phyloP scores from a whole-genome alignment of 2,797 vertebrate genomes.

The Mus spretus region DNA sequence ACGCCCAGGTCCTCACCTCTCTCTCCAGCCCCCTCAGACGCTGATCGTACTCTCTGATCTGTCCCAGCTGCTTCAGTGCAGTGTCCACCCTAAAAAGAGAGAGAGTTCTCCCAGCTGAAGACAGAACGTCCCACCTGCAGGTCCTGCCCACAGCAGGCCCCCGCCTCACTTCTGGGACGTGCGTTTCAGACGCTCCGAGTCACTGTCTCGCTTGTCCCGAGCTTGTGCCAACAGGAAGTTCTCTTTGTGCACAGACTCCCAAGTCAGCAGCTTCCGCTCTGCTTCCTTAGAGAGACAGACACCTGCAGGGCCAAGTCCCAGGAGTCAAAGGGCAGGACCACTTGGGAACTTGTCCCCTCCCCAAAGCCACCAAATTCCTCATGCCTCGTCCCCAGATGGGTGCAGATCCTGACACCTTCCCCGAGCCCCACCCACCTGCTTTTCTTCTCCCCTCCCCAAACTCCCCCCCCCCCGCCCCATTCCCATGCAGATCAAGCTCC shows the following conservation, averaged over 20 bases:
- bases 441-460: no score
- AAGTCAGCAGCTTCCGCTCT: constrained; percentile 90
- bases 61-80: constrained; percentile 91
- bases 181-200: constrained; percentile 90
- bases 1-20: constrained; percentile 87
- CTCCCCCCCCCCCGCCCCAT: background rate
- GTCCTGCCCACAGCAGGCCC: background rate
- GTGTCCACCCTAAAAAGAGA: constrained; percentile 90
- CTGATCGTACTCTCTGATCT: constrained; percentile 91
- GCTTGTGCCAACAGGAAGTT: constrained; percentile 89
- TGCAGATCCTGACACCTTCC: background rate
- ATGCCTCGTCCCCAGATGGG: accelerated
- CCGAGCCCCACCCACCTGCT: background rate
- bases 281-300: constrained; percentile 85
- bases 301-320: constrained; percentile 83
- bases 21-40: constrained; percentile 90
- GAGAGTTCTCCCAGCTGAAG: background rate
- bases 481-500: background rate
- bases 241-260: constrained; percentile 94
- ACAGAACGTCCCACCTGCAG: background rate
- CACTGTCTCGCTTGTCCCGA: constrained; percentile 90
- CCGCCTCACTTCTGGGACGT: constrained; percentile 92
- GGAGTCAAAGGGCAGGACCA: background rate
- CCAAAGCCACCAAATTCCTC: background rate
- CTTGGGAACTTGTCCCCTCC: background rate